These are phyloP conservation scores for human (Homo sapiens) DNA, from an alignment of 2,113 vertebrate species.

Conservation along the genomic window DNA sequence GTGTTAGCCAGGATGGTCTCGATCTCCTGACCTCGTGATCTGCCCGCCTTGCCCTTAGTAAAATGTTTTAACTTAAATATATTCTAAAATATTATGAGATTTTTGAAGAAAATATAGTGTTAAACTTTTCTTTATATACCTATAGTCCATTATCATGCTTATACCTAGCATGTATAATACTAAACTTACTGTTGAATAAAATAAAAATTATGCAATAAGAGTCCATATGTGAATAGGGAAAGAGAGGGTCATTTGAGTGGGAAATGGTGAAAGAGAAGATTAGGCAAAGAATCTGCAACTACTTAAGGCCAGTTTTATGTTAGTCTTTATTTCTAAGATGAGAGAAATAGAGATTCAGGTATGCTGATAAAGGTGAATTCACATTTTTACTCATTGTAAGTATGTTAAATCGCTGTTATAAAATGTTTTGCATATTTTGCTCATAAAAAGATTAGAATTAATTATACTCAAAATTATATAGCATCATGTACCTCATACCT, in stretches of 20 bases:
- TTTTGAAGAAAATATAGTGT: neutral
- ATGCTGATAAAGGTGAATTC: neutral
- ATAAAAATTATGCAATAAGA: neutral
- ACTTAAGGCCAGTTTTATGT: neutral
- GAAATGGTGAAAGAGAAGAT: neutral
- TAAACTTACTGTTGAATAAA: conserved; percentile 8
- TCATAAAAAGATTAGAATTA: conserved; percentile 36
- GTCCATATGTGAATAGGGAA: neutral
- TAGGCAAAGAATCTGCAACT: neutral
- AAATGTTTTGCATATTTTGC: conserved; percentile 40
- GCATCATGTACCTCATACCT: neutral
- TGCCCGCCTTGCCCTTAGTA: neutral
- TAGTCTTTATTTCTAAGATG: neutral
- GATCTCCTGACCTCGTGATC: too few species aligned
- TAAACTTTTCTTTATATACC: neutral
- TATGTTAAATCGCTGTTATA: neutral
- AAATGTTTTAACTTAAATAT: neutral
- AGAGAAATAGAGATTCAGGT: neutral
- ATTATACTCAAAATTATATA: neutral
- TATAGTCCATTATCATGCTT: neutral
- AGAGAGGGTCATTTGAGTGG: neutral
- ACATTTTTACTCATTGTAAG: neutral
- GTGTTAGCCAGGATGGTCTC: too few species aligned
- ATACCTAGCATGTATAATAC: neutral
- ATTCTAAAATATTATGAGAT: neutral